Percentiles rank a stretch among this genome's conserved stretches.
Evolutionary conservation across 2,797 vertebrate species (phyloP).

Genomic region (Rallus crepitans): DNA sequence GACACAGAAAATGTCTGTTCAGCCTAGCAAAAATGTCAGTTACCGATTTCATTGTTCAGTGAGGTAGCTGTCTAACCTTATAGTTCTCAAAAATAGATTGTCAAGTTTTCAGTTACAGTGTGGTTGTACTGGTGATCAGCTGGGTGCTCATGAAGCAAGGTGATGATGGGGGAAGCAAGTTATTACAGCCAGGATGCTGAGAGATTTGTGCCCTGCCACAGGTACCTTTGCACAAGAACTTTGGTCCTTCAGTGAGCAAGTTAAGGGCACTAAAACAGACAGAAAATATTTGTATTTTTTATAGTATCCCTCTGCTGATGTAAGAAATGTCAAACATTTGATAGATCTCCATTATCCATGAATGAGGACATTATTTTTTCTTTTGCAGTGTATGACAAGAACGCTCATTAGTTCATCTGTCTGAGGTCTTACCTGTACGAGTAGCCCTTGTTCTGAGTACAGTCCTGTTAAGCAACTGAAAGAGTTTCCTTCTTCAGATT

Average conservation of each 20-base stretch:
- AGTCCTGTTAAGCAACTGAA: neutral
- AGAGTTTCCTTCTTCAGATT: neutral
- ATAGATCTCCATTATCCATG: neutral
- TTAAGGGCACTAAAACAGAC: neutral
- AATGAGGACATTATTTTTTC: neutral
- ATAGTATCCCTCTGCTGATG: neutral
- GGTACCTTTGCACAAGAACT: neutral
- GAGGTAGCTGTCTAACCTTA: neutral
- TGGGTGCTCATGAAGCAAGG: neutral
- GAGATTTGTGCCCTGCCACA: neutral
- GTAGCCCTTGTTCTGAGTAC: neutral
- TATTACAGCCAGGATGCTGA: neutral
- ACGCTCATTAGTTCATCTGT: neutral
- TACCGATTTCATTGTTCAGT: neutral
- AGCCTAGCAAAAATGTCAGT: neutral
- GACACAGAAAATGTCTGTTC: neutral
- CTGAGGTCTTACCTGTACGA: neutral
- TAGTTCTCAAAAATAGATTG: neutral
- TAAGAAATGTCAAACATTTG: neutral
- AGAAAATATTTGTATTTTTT: neutral
- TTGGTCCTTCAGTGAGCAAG: neutral
- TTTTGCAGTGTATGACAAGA: neutral
- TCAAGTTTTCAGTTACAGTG: neutral
- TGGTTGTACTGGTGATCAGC: neutral
- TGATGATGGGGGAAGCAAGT: neutral